Base-by-base conservation (phyloP, 2,888 invertebrate species). In the Clepsis dumicolana region DNA sequence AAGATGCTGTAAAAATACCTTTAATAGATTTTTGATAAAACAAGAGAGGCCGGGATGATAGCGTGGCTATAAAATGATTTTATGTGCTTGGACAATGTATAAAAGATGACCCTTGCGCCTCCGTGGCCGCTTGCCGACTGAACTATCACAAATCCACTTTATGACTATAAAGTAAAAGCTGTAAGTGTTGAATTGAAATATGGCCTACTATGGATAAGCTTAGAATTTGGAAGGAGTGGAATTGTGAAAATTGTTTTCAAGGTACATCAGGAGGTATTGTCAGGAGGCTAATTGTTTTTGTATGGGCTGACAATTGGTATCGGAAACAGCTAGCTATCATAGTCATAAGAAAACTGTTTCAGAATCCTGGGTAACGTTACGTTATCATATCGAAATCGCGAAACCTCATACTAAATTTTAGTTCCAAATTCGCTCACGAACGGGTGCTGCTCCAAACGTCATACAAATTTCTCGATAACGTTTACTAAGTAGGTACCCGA, bases 61-160 rank as follows among this genome's bases (percentile, higher is more conserved):
- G 64, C 18, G 29, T 62, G 72, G 64, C 71, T 73, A 75, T 83
- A 81, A 83, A 80, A 79, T 79, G 53, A 80, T 81, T 83, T 81
- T 81, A 82, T 80, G 77, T 75, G 60, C 53, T 72, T 75, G 72
- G 71, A 74, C 65, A 74, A 77, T 77, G 75, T 77, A 78, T 79
- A 79, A 79, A 80, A 77, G 74, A 77, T 79, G 78, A 77, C 79
- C 79, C 74, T 35, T 35, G 53, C 24, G 41, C 41, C 65, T 50
- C 38, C 18, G 29, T 63, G 67, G 71, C 67, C 67, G 71, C 73
- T 75, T 72, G 60, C 65, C 54, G 62, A 71, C 70, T 54, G 65
- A 74, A 77, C 77, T 73, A 77, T 77, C 73, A 72, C 74, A 74
- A 73, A 77, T 74, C 73, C 70, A 75, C 76, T 79, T 80, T 77